Base-by-base conservation (phyloP, 2,113 vertebrate species). In the Camelus dromedarius region DNA sequence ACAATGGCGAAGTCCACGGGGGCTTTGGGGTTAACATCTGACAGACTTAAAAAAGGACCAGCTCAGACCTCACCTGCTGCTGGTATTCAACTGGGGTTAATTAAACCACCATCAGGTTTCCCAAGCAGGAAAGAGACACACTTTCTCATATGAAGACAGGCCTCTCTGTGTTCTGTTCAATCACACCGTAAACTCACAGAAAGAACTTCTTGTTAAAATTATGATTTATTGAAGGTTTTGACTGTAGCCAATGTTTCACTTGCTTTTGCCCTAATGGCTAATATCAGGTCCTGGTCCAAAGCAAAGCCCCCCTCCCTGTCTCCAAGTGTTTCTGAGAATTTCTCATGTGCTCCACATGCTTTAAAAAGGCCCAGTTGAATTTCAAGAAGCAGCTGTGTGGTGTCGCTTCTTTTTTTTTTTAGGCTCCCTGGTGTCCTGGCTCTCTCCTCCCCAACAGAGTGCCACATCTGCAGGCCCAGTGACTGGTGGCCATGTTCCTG, bases 21-120 rank as follows among this genome's bases (percentile, higher is more conserved):
- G 28, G 32, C 92, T 97, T 95, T 97, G 89, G 90, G 70, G 88
- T 73, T 48, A 52, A 60, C 60, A 67, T 62, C 46, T 18, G 42
- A 62, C 35, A 48, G 42, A 38, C 52, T 85, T 87, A 30, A 42
- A 35, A 67, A 90, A 81, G 73, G 46, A 35, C 35, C 35, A 1
- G 42, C 35, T 80, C 69, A 72, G 28, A 79, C 42, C 76, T 95
- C 56, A 92, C 46, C 80, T 81, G 32, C 89, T 96, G 81, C 22
- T 93, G 66, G 93, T 52, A 85, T 32, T 94, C 88, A 19, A 0
- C 0, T 42, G 84, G 56, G 66, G 52, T 89, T 91, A 89, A 97
- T 62, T 87, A 96, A 93, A 69, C 80, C 35, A 32, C 82, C 22
- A 30, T 50, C 66, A 19, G 28, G 5, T 52, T 92, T 96, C 56